Conservation (phyloP, 2,113 vertebrate species). For the Antennarius striatus region DNA sequence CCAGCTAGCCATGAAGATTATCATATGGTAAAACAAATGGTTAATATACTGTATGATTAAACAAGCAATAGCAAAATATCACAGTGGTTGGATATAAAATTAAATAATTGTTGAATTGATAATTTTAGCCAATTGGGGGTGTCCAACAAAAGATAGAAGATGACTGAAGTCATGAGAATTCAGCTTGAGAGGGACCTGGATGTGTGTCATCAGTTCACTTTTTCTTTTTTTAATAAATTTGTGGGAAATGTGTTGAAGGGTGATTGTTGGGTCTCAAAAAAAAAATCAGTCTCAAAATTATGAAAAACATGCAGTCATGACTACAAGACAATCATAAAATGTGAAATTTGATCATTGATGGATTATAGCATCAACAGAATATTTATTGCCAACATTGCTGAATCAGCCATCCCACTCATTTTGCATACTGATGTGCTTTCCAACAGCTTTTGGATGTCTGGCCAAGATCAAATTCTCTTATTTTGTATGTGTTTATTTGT, state of each 20-base stretch:
- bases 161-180: no score
- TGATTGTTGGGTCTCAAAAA: neutral
- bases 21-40: no score
- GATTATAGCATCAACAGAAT: neutral
- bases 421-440: slow-evolving; percentile 15
- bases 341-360: neutral
- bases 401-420: slow-evolving; percentile 20
- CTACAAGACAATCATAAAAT: slow-evolving; percentile 1
- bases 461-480: slow-evolving; percentile 6
- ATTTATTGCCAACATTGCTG: slow-evolving; percentile 26
- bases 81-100: no score
- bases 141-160: no score
- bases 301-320: neutral
- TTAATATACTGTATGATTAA: no score
- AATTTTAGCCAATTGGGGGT: no score
- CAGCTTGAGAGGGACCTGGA: no score
- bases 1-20: no score
- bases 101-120: no score
- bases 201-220: neutral
- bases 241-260: no score
- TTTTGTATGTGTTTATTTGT: slow-evolving; percentile 16
- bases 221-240: no score
- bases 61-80: no score
- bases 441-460: slow-evolving; percentile 5
- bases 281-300: neutral